These are phyloP conservation scores for Astur gentilis DNA, from an alignment of 2,113 vertebrate species.

Conservation along the genomic window DNA sequence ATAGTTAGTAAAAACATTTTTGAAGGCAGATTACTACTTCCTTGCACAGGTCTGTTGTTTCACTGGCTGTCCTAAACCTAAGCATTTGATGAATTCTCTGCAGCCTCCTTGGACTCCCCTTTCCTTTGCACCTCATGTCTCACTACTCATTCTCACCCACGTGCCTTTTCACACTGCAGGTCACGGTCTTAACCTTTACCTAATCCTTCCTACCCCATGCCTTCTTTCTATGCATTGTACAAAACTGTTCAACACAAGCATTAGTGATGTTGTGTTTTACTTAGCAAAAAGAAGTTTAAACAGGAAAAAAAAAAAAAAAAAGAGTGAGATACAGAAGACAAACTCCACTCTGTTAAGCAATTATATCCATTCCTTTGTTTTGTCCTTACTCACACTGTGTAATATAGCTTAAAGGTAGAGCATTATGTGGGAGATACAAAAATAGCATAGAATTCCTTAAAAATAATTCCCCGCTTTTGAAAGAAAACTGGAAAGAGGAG, in stretches of 20 bases:
- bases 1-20: fast-evolving
- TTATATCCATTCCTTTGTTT: not conserved
- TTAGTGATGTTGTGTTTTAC: not conserved
- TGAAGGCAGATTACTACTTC: not conserved
- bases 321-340: not conserved
- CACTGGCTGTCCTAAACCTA: not conserved
- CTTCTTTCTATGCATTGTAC: not conserved
- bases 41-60: not conserved
- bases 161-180: not conserved
- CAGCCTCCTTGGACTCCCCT: not conserved
- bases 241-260: not conserved
- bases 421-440: not conserved
- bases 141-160: not conserved
- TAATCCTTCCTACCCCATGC: not conserved
- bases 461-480: not conserved
- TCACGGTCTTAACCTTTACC: not conserved
- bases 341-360: not conserved
- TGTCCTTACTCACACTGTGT: not conserved
- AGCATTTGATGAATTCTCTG: too few species aligned
- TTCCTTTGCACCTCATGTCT: not conserved
- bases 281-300: not conserved
- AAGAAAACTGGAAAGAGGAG: not conserved
- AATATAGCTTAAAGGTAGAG: not conserved
- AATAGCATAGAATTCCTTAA: not conserved
- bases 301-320: too few species aligned